Base-by-base conservation (phyloP, 2,888 invertebrate species). In the Endotricha flammealis region DNA sequence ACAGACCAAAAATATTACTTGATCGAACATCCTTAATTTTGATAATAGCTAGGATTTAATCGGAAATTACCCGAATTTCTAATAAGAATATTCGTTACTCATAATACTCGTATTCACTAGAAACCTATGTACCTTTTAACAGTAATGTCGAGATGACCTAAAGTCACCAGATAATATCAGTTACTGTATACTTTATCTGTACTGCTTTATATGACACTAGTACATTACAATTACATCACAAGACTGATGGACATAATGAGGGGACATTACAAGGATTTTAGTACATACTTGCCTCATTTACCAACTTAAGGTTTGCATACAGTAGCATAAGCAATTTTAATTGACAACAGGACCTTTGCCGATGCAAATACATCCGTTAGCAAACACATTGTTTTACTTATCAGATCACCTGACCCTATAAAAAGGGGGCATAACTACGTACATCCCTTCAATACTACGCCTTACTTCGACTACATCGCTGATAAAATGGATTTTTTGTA, bases 331-430 rank as follows among this genome's bases (percentile, higher is more conserved):
- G 53, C 64, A 64, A 67, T 67, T 59, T 66, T 76, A 76, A 77
- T 78, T 76, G 75, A 77, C 75, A 75, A 70, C 57, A 58, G 73
- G 71, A 74, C 77, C 71, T 75, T 70, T 64, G 69, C 60, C 64
- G 68, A 74, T 64, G 72, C 64, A 62, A 67, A 68, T 70, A 53
- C 64, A 71, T 69, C 70, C 76, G 68, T 61, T 48, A 64, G 46
- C 54, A 32, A 51, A 37, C 61, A 58, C 72, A 77, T 77, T 78
- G 76, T 77, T 64, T 52, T 50, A 44, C 48, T 73, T 77, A 78
- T 78, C 77, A 59, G 77, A 78, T 78, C 58, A 55, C 57, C 58
- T 63, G 62, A 51, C 50, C 59, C 72, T 76, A 75, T 78, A 78
- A 69, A 73, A 75, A 63, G 65, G 53, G 42, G 51, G 53, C 56